Evolutionary conservation across 1,140 invertebrate species (phyloP).

Genomic region (Diorhabda sublineata): DNA sequence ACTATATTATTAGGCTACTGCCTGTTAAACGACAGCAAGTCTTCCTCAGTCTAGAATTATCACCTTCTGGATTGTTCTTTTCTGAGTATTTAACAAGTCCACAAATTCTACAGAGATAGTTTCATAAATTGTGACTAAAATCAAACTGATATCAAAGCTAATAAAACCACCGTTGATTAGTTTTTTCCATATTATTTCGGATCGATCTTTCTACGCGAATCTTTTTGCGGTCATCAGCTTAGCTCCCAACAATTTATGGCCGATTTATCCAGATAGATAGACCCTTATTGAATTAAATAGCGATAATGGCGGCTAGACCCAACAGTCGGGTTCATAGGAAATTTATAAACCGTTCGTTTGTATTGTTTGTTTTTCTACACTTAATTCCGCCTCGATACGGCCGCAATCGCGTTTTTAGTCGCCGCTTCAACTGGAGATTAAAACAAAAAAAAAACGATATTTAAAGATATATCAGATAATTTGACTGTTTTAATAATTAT

Average conservation of each 20-base stretch:
- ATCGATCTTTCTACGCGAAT: slow-evolving; percentile 12
- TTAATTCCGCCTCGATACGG: slow-evolving; percentile 21
- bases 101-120: too few species aligned
- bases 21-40: too few species aligned
- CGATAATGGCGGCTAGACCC: slow-evolving; percentile 34
- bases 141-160: too few species aligned
- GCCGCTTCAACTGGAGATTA: neutral
- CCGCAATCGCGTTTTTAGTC: slow-evolving; percentile 12
- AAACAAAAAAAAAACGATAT: neutral
- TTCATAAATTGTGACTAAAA: too few species aligned
- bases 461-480: neutral
- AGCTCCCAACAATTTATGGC: slow-evolving; percentile 40
- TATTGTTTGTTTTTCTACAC: slow-evolving; percentile 29
- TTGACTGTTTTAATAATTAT: neutral
- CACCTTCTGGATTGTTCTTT: too few species aligned
- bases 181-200: neutral
- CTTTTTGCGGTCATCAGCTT: slow-evolving; percentile 23
- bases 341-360: slow-evolving; percentile 28
- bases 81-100: too few species aligned
- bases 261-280: slow-evolving; percentile 41
- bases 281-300: slow-evolving; percentile 41
- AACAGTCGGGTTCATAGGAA: slow-evolving; percentile 27
- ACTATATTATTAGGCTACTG: too few species aligned
- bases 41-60: too few species aligned
- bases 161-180: too few species aligned